phyloP scores from a whole-genome alignment of 2,113 vertebrate genomes.

The Ibidorhyncha struthersii region DNA sequence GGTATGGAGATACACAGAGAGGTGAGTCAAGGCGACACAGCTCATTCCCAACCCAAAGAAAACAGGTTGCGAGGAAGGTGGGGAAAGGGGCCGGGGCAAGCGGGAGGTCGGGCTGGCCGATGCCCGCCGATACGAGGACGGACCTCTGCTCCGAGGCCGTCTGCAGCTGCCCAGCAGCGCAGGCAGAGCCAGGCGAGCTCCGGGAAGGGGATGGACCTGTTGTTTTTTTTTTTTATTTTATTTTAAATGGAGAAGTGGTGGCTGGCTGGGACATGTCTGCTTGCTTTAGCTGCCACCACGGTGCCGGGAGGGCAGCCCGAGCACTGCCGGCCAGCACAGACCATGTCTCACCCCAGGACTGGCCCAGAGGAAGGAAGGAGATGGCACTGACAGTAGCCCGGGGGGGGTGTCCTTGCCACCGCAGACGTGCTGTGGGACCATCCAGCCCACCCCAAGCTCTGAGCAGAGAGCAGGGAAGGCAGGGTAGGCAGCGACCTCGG shows the following conservation, averaged over 20 bases:
- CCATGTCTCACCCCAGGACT: accelerated
- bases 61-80: not conserved
- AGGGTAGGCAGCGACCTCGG: not conserved
- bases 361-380: not conserved
- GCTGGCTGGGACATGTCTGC: not conserved
- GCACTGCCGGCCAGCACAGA: accelerated
- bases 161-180: not conserved
- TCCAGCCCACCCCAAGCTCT: not conserved
- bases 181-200: not conserved
- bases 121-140: accelerated
- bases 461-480: not conserved
- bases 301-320: not conserved
- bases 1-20: conserved; percentile 49
- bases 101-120: accelerated
- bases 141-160: not conserved
- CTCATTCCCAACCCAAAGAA: not conserved
- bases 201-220: too few species aligned
- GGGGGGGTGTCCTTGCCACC: not conserved
- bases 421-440: not conserved
- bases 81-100: not conserved
- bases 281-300: not conserved
- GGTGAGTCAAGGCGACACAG: conserved; percentile 35
- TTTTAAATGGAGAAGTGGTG: accelerated
- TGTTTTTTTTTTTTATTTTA: too few species aligned
- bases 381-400: not conserved